Percentiles rank a stretch among this genome's conserved stretches.
Evolutionary conservation across 2,888 invertebrate genomes (phyloP).

Genomic region (Oligia strigilis): DNA sequence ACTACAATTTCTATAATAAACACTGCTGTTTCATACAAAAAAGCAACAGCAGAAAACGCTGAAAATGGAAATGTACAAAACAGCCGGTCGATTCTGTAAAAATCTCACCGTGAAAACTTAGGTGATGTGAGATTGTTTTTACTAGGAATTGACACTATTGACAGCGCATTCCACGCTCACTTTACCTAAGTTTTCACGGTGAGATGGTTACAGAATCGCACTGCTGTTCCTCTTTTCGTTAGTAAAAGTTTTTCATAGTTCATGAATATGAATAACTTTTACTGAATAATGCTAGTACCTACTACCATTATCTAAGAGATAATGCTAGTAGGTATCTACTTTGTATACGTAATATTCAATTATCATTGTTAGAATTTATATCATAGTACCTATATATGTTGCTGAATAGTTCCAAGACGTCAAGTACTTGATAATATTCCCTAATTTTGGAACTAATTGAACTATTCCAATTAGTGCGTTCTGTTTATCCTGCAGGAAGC

Average conservation of each 20-base stretch:
- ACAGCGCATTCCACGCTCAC: too few relatives aligned
- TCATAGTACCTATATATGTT: not conserved
- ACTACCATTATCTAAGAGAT: not conserved
- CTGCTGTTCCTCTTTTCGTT: not conserved
- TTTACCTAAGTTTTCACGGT: too few relatives aligned
- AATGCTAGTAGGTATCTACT: not conserved
- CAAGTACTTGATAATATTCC: conserved; percentile 2
- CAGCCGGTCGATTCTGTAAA: not conserved
- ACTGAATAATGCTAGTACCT: too few relatives aligned
- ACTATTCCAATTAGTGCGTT: conserved; percentile 17
- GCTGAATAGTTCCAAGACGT: not conserved
- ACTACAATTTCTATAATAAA: not conserved
- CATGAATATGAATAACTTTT: not conserved
- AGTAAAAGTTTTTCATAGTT: not conserved
- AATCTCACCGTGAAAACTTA: too few relatives aligned
- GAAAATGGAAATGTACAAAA: not conserved
- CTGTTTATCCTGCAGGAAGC: conserved; percentile 2
- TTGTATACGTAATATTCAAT: not conserved
- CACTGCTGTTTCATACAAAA: not conserved
- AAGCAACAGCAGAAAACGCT: conserved; percentile 2
- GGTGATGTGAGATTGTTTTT: too few relatives aligned
- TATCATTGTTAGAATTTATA: not conserved
- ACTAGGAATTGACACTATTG: too few relatives aligned
- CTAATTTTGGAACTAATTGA: not conserved
- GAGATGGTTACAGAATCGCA: too few relatives aligned